These are phyloP conservation scores for Sebastiscus tertius DNA, from an alignment of 2,797 vertebrate genomes.

Conservation along the genomic window DNA sequence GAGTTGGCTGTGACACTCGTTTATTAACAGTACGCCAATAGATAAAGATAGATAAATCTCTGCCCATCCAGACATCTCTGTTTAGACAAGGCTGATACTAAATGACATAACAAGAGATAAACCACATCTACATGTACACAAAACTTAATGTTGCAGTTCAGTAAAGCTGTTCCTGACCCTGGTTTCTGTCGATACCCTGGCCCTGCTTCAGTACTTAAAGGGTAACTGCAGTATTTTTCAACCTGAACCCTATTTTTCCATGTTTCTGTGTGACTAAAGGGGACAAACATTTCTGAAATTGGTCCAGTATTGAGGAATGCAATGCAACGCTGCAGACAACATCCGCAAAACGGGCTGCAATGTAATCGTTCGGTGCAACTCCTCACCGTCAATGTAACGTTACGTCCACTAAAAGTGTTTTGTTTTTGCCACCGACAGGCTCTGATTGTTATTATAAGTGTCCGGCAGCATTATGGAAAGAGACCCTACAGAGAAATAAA, in stretches of 20 bases:
- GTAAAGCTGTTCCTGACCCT: not conserved
- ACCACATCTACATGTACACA: not conserved
- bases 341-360: not conserved
- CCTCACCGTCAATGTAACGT: not conserved
- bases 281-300: rapidly evolving
- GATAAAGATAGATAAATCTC: not conserved
- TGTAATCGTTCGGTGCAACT: not conserved
- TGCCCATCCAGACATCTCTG: not conserved
- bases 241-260: not conserved
- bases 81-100: not conserved
- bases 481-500: no score
- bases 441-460: not conserved
- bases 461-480: not conserved
- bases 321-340: not conserved
- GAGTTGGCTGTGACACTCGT: not conserved
- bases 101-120: not conserved
- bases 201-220: not conserved
- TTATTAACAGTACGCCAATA: not conserved
- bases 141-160: not conserved
- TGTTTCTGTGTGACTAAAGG: not conserved
- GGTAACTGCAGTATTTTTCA: not conserved
- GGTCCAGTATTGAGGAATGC: not conserved
- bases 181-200: not conserved
- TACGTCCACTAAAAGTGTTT: not conserved
- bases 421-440: not conserved